Percentiles rank a stretch among this genome's conserved stretches.
These are phyloP conservation scores for Acleris laterana DNA, from an alignment of 2,888 invertebrate species.

Conservation along the genomic window DNA sequence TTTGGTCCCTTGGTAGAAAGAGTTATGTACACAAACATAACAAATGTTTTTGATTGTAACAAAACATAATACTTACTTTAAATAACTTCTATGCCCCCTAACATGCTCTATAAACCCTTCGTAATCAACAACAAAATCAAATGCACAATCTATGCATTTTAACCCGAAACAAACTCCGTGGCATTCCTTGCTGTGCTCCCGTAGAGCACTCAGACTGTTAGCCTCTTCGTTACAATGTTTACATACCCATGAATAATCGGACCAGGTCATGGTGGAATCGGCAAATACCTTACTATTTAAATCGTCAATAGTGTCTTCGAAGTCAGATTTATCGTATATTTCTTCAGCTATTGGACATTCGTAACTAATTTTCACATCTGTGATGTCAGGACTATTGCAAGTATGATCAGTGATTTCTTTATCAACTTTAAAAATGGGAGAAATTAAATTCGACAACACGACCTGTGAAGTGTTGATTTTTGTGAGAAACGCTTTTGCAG, in stretches of 20 bases:
- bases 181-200: not conserved
- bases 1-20: no score
- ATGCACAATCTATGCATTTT: not conserved
- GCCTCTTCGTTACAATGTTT: not conserved
- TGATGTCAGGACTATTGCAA: not conserved
- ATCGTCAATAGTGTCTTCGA: not conserved
- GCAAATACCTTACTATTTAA: no score
- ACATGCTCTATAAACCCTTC: not conserved
- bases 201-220: not conserved
- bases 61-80: slow-evolving; percentile 3
- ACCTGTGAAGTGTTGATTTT: slow-evolving; percentile 1
- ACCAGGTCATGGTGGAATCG: not conserved
- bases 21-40: no score
- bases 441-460: not conserved
- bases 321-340: not conserved
- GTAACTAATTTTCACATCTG: no score
- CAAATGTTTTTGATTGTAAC: not conserved
- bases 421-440: not conserved
- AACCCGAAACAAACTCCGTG: not conserved
- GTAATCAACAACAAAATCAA: not conserved
- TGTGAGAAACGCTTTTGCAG: not conserved
- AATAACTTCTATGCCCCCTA: not conserved
- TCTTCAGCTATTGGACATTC: not conserved
- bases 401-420: not conserved
- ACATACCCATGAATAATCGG: slow-evolving; percentile 1